These are phyloP conservation scores for Teleogryllus oceanicus DNA, from an alignment of 2,888 invertebrate species.

Conservation along the genomic window DNA sequence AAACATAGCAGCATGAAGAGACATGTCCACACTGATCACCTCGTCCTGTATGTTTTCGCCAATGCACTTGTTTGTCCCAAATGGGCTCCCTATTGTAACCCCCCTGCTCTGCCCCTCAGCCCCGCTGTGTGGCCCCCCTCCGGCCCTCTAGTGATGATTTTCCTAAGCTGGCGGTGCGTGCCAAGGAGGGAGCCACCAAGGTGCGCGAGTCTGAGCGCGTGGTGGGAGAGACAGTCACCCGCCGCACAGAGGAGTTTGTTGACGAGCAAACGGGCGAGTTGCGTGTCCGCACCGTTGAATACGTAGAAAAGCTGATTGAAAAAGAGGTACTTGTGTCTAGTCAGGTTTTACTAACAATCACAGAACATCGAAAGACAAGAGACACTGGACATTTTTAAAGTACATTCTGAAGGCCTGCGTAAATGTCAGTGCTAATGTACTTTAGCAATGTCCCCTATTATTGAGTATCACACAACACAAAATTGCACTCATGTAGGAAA, in stretches of 20 bases:
- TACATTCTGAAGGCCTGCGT: not conserved
- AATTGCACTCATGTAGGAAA: conserved; percentile 2
- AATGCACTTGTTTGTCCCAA: not conserved
- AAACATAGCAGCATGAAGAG: not conserved
- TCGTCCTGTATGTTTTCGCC: not conserved
- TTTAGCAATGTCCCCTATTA: no score
- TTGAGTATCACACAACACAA: not conserved
- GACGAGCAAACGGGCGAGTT: conserved; percentile 82
- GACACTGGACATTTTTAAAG: not conserved
- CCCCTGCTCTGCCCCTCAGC: conserved; percentile 45
- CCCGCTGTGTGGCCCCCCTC: conserved; percentile 50
- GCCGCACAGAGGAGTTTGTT: conserved; percentile 81
- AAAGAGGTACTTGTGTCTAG: conserved; percentile 71
- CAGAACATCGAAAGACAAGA: not conserved
- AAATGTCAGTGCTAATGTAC: no score
- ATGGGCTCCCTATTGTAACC: conserved; percentile 5
- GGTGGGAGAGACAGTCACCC: conserved; percentile 81
- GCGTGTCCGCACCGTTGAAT: conserved; percentile 86
- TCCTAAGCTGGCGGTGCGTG: conserved; percentile 84
- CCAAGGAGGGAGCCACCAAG: conserved; percentile 77
- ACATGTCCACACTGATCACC: conserved; percentile 1
- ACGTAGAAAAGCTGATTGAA: conserved; percentile 92
- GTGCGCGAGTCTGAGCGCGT: conserved; percentile 87
- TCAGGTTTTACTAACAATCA: conserved; percentile 3
- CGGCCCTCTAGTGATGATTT: conserved; percentile 64